Percentiles rank a stretch among this genome's conserved stretches.
phyloP scores from a whole-genome alignment of 2,888 invertebrate species.

The Pyrocoelia pectoralis region DNA sequence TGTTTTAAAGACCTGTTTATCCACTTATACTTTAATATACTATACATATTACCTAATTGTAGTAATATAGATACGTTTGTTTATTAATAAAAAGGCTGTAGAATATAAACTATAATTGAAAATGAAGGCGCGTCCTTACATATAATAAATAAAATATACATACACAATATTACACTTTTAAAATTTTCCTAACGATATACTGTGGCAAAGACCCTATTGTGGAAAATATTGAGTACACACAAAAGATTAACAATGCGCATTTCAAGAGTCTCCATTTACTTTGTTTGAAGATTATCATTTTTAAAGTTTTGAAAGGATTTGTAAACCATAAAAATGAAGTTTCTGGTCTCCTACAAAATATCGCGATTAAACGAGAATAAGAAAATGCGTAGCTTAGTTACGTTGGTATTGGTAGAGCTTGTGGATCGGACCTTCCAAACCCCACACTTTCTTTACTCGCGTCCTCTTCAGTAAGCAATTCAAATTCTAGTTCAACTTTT shows the following conservation, averaged over 20 bases:
- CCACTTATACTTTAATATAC: too few species aligned
- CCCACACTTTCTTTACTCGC: constrained; percentile 71
- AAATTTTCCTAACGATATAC: neutral
- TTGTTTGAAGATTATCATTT: constrained; percentile 54
- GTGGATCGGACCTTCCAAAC: constrained; percentile 69
- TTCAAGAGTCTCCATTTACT: constrained; percentile 59
- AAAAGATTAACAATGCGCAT: constrained; percentile 49
- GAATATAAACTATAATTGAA: too few species aligned
- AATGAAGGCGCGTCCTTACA: too few species aligned
- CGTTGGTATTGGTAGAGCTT: constrained; percentile 70
- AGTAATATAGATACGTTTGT: too few species aligned
- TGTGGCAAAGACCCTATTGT: neutral
- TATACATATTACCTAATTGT: too few species aligned
- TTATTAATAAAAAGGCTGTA: too few species aligned
- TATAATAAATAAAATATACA: too few species aligned
- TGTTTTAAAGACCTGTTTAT: too few species aligned
- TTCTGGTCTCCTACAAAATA: constrained; percentile 66
- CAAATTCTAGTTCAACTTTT: constrained; percentile 73
- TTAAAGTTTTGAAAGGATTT: constrained; percentile 64
- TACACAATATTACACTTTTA: too few species aligned
- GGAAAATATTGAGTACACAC: neutral
- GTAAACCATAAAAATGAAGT: constrained; percentile 68
- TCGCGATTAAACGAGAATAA: neutral
- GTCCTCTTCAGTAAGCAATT: constrained; percentile 66
- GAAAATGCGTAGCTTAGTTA: constrained; percentile 45